Evolutionary conservation across 2,797 vertebrate genomes (phyloP), one percentile per base, ranked within the genome.

Genomic region (Trematomus bernacchii): DNA sequence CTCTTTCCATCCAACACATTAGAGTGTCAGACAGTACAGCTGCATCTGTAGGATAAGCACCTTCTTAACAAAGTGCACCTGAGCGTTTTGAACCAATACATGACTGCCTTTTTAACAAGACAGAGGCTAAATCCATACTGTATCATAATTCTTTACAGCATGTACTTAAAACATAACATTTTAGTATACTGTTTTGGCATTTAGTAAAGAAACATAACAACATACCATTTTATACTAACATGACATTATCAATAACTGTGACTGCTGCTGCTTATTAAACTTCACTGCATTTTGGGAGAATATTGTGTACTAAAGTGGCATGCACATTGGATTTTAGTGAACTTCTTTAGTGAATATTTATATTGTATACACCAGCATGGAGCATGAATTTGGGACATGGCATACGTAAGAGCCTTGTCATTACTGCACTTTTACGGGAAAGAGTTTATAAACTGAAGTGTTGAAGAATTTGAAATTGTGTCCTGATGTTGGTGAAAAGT

Each of bases 1-100:
- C 54, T 83, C 13, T 63, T 37, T 59, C 3, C 58, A 47, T 67
- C 64, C 62, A 40, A 78, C 76, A 44, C 65, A 61, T 18, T 55
- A 21, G 16, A 70, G 51, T 57, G 19, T 46, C 30, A 50, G 50
- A 58, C 21, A 43, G 23, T 52, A 16, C 15, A 2, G 61, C 21
- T 15, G 61, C 54, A 63, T 55, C 15, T 70, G n/a, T 14, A 50
- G 44, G 30, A 64, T 44, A 57, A 65, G 30, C 47, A 33, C 50
- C n/a, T 50, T 53, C 3, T 43, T 4, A 55, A 27, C 23, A 53
- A 59, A 52, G 3, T 71, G 62, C 50, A 57, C 23, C 60, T 63
- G 6, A 46, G 57, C 10, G 40, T 9, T 53, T 27, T 27, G 4
- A 27, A 27, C 27, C 27, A 27, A 27, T 27, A 27, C 27, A 27